A percentile compares a stretch with the other conserved stretches of the same genome.
These are phyloP conservation scores for Rhabditoides inermis DNA, from an alignment of 2,888 invertebrate species.

Conservation along the genomic window DNA sequence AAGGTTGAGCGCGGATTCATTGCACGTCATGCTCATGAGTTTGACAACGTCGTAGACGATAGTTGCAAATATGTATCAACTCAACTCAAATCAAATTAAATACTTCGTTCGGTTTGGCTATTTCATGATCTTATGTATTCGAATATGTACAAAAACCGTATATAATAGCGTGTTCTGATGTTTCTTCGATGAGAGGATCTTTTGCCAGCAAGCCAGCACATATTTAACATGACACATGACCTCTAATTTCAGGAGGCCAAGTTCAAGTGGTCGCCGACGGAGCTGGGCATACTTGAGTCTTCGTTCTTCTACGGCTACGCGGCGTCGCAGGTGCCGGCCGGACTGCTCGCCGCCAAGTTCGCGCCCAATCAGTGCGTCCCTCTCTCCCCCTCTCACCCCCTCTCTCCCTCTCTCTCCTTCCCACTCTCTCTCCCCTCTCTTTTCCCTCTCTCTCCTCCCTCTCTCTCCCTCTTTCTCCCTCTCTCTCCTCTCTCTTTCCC, in stretches of 20 bases:
- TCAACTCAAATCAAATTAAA: too few relatives aligned
- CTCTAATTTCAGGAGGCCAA: slow-evolving; percentile 52
- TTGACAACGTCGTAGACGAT: too few relatives aligned
- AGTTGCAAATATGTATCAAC: too few relatives aligned
- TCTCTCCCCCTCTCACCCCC: too few relatives aligned
- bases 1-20: background rate
- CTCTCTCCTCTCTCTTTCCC: too few relatives aligned
- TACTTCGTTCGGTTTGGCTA: background rate
- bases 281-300: slow-evolving; percentile 75
- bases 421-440: too few relatives aligned
- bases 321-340: slow-evolving; percentile 94
- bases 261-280: slow-evolving; percentile 41
- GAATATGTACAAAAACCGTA: background rate
- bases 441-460: background rate
- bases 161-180: background rate
- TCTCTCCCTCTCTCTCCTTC: too few relatives aligned
- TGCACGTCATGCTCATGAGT: too few relatives aligned
- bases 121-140: background rate
- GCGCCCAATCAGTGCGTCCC: slow-evolving; percentile 73
- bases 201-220: background rate
- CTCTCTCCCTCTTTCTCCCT: too few relatives aligned
- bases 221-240: background rate
- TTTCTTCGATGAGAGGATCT: background rate
- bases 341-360: slow-evolving; percentile 89
- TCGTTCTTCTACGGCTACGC: slow-evolving; percentile 98